Evolutionary conservation across 2,888 invertebrate species (phyloP).

Genomic region (Dicroscelio sp.): DNA sequence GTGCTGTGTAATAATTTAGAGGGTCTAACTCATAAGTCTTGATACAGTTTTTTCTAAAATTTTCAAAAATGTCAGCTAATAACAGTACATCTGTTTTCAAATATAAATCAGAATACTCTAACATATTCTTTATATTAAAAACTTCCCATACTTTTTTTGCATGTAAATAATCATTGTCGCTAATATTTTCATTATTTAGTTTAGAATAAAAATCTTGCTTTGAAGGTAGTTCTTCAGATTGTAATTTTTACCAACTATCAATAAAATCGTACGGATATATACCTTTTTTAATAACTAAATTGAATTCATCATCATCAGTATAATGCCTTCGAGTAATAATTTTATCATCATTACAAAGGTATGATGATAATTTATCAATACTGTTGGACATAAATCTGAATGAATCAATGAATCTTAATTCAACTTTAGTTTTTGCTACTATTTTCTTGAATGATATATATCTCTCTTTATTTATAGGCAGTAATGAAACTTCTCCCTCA

Average conservation of each 20-base stretch:
- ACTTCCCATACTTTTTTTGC: constrained; percentile 24
- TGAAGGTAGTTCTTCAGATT: constrained; percentile 16
- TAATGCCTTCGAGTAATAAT: constrained; percentile 33
- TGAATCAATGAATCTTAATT: constrained; percentile 69
- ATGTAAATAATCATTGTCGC: constrained; percentile 17
- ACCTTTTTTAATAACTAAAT: constrained; percentile 59
- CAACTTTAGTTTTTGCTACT: constrained; percentile 30
- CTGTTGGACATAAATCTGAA: constrained; percentile 61
- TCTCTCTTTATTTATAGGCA: constrained; percentile 88
- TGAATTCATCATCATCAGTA: constrained; percentile 16
- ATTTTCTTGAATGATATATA: constrained; percentile 83
- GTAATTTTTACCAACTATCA: constrained; percentile 4
- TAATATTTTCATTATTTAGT: constrained; percentile 34
- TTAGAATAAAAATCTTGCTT: constrained; percentile 38
- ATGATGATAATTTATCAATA: constrained; percentile 54
- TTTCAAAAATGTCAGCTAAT: too few relatives aligned
- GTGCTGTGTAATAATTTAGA: constrained; percentile 29
- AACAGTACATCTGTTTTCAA: too few relatives aligned
- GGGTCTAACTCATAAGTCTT: constrained; percentile 47
- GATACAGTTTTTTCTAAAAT: too few relatives aligned
- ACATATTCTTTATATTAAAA: background rate
- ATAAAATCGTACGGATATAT: constrained; percentile 76
- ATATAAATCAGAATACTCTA: too few relatives aligned
- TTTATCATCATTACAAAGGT: constrained; percentile 40
- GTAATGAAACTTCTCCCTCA: constrained; percentile 80